A percentile compares a stretch with the other conserved stretches of the same genome.
phyloP scores from a whole-genome alignment of 2,888 invertebrate species.

The Mesochorus sp. region DNA sequence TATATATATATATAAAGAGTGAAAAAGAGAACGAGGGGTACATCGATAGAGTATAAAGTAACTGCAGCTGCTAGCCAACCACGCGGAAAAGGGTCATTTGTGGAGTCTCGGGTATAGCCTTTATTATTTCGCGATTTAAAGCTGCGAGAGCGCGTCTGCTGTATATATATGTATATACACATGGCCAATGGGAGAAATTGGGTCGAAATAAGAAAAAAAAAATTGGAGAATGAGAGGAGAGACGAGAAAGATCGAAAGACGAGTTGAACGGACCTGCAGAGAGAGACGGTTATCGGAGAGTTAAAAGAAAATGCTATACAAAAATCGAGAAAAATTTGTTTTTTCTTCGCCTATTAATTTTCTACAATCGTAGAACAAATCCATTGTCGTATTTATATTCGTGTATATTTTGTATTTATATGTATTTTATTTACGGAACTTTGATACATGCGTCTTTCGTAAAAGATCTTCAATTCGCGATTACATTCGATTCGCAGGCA shows the following conservation, averaged over 20 bases:
- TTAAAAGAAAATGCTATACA: too few relatives aligned
- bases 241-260: not conserved
- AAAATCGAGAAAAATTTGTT: too few relatives aligned
- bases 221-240: not conserved
- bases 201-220: constrained; percentile 17
- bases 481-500: too few relatives aligned
- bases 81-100: constrained; percentile 40
- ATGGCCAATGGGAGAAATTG: constrained; percentile 13
- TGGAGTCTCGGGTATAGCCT: constrained; percentile 34
- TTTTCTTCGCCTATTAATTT: too few relatives aligned
- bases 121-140: constrained; percentile 57
- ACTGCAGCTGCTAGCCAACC: constrained; percentile 11
- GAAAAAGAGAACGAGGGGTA: not conserved
- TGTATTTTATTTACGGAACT: too few relatives aligned
- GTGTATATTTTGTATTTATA: too few relatives aligned
- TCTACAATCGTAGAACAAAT: too few relatives aligned
- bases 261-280: not conserved
- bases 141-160: constrained; percentile 12
- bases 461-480: too few relatives aligned
- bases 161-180: not conserved
- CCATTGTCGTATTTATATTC: too few relatives aligned
- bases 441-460: too few relatives aligned
- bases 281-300: too few relatives aligned
- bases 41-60: constrained; percentile 12
- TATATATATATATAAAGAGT: not conserved